A percentile compares a stretch with the other conserved stretches of the same genome.
Conservation (phyloP, 2,888 invertebrate genomes). For the Chrysodeixis includens region DNA sequence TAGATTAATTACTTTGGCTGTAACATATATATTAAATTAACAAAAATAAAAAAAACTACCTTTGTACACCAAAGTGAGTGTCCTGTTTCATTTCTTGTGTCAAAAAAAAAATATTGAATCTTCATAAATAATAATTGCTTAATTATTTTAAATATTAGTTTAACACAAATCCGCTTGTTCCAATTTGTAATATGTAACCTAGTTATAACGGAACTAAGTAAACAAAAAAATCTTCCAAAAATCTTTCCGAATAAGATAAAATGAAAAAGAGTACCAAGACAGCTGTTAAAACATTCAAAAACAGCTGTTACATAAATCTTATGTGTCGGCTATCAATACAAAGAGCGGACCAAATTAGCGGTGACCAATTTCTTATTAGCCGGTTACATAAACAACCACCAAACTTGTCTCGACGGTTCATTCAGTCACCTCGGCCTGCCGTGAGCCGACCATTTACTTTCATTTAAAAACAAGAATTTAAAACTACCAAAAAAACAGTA, state of each 20-base stretch:
- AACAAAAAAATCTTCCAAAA: not conserved
- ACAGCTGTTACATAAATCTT: not conserved
- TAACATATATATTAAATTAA: no score
- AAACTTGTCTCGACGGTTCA: conserved; percentile 76
- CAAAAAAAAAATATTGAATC: no score
- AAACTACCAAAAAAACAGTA: not conserved
- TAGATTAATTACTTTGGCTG: no score
- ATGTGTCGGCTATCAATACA: conserved; percentile 6
- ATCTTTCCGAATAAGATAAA: not conserved
- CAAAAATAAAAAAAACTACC: no score
- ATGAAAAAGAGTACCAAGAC: not conserved
- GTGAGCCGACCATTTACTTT: conserved; percentile 73
- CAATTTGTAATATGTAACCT: no score
- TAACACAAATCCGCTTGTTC: no score
- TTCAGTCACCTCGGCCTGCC: conserved; percentile 66
- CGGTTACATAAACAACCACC: conserved; percentile 84
- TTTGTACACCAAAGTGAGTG: no score
- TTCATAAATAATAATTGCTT: no score
- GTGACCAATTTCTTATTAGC: conserved; percentile 38
- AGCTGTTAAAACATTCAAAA: not conserved
- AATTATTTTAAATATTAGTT: no score
- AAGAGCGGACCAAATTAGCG: conserved; percentile 3
- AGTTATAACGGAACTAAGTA: not conserved
- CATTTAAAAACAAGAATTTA: conserved; percentile 57
- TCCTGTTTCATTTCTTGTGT: no score